Percentiles rank a stretch among this genome's conserved stretches.
These are phyloP conservation scores for Cercocebus atys DNA, from an alignment of 2,113 vertebrate genomes.

Conservation along the genomic window DNA sequence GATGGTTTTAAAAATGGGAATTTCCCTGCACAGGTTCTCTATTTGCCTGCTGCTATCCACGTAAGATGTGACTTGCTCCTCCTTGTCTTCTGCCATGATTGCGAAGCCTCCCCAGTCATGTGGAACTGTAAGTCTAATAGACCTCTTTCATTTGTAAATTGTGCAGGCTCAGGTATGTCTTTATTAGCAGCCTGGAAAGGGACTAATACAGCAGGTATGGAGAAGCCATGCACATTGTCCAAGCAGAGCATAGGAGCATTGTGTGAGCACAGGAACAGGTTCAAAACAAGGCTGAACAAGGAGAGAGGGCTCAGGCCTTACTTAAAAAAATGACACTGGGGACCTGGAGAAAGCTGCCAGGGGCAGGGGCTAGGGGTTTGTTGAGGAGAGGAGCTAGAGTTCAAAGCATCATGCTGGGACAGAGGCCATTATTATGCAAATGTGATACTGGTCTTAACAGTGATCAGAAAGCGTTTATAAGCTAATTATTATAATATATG, in stretches of 20 bases:
- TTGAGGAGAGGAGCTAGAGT: background rate
- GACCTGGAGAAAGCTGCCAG: too few relatives aligned
- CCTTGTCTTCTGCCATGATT: too few relatives aligned
- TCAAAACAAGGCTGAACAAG: background rate
- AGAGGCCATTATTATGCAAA: background rate
- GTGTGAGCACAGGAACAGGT: background rate
- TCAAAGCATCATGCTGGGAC: background rate
- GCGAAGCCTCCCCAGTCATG: too few relatives aligned
- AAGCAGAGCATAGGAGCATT: rapidly evolving
- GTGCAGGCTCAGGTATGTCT: too few relatives aligned
- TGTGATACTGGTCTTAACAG: background rate
- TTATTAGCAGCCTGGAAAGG: too few relatives aligned
- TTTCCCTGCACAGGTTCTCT: too few relatives aligned
- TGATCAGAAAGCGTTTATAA: background rate
- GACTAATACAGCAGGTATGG: background rate
- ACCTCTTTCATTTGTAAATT: too few relatives aligned
- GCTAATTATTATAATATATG: background rate
- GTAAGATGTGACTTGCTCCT: too few relatives aligned
- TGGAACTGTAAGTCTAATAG: too few relatives aligned
- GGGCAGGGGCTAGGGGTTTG: rapidly evolving
- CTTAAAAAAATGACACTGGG: background rate
- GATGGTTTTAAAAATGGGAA: too few relatives aligned
- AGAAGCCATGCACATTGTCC: background rate
- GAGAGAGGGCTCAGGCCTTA: background rate
- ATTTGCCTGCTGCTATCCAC: too few relatives aligned